Evolutionary conservation across 2,113 vertebrate genomes (phyloP).

Genomic region (Microcebus ravelobensis): DNA sequence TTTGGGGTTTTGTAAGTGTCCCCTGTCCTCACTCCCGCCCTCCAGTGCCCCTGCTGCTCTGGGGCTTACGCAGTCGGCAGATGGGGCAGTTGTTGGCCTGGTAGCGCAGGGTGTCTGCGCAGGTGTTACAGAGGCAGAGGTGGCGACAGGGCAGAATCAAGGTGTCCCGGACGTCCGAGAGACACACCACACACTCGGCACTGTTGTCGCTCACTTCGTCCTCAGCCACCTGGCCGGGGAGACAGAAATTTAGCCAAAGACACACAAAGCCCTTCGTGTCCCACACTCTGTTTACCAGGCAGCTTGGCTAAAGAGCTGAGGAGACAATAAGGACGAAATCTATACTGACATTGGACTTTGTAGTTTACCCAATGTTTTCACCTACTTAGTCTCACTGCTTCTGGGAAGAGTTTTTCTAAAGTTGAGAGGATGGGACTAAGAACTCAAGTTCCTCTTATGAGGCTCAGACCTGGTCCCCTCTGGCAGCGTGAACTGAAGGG

Average conservation of each 20-base stretch:
- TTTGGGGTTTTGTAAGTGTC: background rate
- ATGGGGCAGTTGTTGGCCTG: conserved; percentile 99
- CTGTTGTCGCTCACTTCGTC: conserved; percentile 99
- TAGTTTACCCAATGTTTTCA: accelerated
- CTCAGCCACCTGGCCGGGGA: conserved; percentile 89
- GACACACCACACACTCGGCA: conserved; percentile 97
- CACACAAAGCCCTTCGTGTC: background rate
- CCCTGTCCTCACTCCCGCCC: background rate
- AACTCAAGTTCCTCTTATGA: background rate
- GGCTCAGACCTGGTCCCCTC: background rate
- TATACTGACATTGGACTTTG: background rate
- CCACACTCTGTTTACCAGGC: background rate
- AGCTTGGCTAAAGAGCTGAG: background rate
- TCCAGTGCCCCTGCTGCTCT: accelerated
- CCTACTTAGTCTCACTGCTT: background rate
- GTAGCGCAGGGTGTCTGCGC: conserved; percentile 96
- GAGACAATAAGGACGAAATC: background rate
- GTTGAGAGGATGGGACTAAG: background rate
- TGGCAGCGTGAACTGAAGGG: background rate
- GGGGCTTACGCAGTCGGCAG: conserved; percentile 94
- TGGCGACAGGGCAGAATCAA: conserved; percentile 98
- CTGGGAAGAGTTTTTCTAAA: background rate
- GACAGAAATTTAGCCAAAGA: background rate
- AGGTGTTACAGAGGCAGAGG: conserved; percentile 96
- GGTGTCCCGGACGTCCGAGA: conserved; percentile 97